Evolutionary conservation across 2,797 vertebrate species (phyloP).

Genomic region (Argya squamiceps): DNA sequence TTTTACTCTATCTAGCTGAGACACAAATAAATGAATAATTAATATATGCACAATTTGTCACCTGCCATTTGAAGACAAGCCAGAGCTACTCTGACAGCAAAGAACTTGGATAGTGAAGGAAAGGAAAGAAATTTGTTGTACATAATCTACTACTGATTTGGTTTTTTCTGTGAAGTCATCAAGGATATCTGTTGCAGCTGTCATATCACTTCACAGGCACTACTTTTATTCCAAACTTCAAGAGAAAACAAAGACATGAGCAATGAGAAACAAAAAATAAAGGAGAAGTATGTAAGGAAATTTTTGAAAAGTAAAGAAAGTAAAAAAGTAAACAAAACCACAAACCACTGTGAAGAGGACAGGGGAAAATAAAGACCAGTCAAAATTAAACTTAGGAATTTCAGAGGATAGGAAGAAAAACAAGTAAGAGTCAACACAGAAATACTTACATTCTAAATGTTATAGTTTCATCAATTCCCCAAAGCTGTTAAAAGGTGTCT

Average conservation of each 20-base stretch:
- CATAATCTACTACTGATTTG: background rate
- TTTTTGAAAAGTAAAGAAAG: background rate
- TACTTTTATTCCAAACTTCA: background rate
- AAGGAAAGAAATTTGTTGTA: background rate
- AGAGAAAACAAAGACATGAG: background rate
- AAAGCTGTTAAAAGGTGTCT: slow-evolving; percentile 22
- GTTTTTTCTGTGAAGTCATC: background rate
- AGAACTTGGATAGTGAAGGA: background rate
- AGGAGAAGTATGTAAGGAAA: background rate
- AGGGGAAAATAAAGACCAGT: background rate
- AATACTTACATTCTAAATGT: background rate
- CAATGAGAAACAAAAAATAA: background rate
- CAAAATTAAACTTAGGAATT: background rate
- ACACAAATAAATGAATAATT: background rate
- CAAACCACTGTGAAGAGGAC: background rate
- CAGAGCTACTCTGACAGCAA: background rate
- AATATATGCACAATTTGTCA: background rate
- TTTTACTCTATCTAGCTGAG: background rate
- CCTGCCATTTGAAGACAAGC: background rate
- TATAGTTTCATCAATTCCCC: slow-evolving; percentile 41
- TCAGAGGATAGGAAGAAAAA: background rate
- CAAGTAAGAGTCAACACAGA: background rate
- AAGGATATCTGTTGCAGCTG: background rate
- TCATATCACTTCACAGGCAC: background rate
- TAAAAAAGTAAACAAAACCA: background rate